A percentile compares a stretch with the other conserved stretches of the same genome.
These are phyloP conservation scores for Wiebesia pumilae DNA, from an alignment of 1,140 invertebrate genomes.

Conservation along the genomic window DNA sequence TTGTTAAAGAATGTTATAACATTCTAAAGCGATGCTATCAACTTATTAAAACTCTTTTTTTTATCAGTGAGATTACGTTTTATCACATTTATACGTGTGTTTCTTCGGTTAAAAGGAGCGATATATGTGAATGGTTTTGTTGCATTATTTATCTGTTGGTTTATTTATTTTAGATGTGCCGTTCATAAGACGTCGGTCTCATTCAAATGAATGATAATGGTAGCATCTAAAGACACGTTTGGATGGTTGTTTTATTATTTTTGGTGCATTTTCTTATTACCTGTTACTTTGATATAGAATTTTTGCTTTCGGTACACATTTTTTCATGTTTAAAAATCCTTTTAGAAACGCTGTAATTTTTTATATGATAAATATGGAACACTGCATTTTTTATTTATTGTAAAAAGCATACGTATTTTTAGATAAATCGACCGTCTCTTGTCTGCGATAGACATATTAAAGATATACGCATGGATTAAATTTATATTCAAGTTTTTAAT, in stretches of 20 bases:
- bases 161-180: slow-evolving; percentile 20
- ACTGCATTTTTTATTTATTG: not conserved
- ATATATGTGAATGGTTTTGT: slow-evolving; percentile 38
- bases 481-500: too few relatives aligned
- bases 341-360: not conserved
- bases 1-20: not conserved
- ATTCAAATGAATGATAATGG: slow-evolving; percentile 23
- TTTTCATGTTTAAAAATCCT: not conserved
- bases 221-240: not conserved
- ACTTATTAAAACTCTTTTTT: slow-evolving; percentile 1
- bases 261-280: slow-evolving; percentile 45
- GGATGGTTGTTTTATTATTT: slow-evolving; percentile 59
- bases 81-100: not conserved
- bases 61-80: not conserved
- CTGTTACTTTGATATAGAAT: slow-evolving; percentile 11
- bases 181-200: slow-evolving; percentile 5
- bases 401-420: not conserved
- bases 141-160: slow-evolving; percentile 27
- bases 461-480: too few relatives aligned
- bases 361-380: not conserved
- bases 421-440: too few relatives aligned
- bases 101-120: not conserved
- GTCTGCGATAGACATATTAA: too few relatives aligned
- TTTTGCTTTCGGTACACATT: not conserved
- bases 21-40: not conserved